phyloP scores from a whole-genome alignment of 2,888 invertebrate genomes.

The Dryocosmus kuriphilus region DNA sequence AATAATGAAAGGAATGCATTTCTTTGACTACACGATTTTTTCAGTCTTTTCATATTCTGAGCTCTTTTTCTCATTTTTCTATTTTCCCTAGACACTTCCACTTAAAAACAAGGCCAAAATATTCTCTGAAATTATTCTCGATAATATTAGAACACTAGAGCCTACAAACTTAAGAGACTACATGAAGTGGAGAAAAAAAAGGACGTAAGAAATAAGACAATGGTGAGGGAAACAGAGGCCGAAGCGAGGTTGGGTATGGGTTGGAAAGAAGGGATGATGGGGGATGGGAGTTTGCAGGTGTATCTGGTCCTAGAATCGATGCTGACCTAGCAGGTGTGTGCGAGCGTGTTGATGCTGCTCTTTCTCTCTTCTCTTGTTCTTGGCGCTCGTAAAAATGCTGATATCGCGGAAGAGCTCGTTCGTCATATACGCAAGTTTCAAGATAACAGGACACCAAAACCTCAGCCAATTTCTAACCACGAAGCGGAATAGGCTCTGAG shows the following conservation, averaged over 20 bases:
- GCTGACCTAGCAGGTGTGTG: conserved; percentile 52
- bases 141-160: neutral
- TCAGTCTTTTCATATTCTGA: neutral
- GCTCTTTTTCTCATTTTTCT: neutral
- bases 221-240: neutral
- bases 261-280: neutral
- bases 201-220: neutral
- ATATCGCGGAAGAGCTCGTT: conserved; percentile 46
- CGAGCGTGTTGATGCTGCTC: conserved; percentile 42
- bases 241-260: neutral
- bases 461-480: neutral
- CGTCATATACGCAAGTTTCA: conserved; percentile 47
- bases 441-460: conserved; percentile 47
- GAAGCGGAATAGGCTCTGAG: neutral
- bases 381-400: conserved; percentile 50
- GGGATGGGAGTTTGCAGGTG: conserved; percentile 28
- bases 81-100: neutral
- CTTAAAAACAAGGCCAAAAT: neutral
- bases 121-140: neutral
- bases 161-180: neutral
- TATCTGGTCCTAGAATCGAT: conserved; percentile 49
- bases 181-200: neutral
- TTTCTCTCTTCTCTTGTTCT: conserved; percentile 52
- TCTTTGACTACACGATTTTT: no score
- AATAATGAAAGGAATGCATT: no score